These are phyloP conservation scores for Diorhabda carinulata DNA, from an alignment of 1,140 invertebrate species.

Conservation along the genomic window DNA sequence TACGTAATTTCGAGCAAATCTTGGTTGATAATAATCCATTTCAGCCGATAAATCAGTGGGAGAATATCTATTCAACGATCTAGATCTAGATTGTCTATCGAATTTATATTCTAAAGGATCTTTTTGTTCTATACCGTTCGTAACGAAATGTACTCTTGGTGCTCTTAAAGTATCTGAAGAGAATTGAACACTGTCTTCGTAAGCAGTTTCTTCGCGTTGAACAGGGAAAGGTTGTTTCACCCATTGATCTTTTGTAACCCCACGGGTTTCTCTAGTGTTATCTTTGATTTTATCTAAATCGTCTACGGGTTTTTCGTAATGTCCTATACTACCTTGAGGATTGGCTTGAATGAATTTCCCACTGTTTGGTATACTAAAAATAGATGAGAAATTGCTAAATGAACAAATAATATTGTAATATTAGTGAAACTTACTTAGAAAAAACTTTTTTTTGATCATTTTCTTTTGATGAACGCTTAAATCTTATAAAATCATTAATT, in stretches of 20 bases:
- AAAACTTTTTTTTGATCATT: background rate
- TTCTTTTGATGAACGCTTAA: slow-evolving; percentile 25
- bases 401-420: background rate
- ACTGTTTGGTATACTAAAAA: background rate
- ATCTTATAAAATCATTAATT: slow-evolving; percentile 43
- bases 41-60: background rate
- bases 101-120: background rate
- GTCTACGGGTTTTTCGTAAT: background rate
- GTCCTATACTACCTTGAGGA: background rate
- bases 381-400: background rate
- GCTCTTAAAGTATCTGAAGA: background rate
- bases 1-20: background rate
- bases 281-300: background rate
- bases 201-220: background rate
- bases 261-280: background rate
- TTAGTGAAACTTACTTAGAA: background rate
- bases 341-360: background rate
- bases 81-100: background rate
- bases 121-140: background rate
- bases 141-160: slow-evolving; percentile 6
- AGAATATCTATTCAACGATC: background rate
- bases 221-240: slow-evolving; percentile 6
- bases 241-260: slow-evolving; percentile 4
- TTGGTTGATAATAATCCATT: slow-evolving; percentile 3
- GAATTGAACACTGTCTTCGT: background rate